A percentile compares a stretch with the other conserved stretches of the same genome.
phyloP scores from a whole-genome alignment of 2,888 invertebrate genomes.

The Tinea semifulvella region DNA sequence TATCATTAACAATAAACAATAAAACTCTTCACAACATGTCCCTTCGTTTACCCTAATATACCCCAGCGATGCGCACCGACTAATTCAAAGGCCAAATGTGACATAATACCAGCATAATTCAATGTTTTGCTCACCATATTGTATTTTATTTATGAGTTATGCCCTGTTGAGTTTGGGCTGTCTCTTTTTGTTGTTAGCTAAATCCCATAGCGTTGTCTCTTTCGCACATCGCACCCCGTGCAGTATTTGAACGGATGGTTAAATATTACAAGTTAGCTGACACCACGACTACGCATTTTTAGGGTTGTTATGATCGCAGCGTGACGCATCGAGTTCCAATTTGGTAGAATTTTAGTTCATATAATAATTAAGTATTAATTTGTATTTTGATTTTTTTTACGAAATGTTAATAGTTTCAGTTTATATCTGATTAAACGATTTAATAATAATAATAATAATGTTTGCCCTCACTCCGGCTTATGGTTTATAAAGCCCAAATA shows the following conservation, averaged over 20 bases:
- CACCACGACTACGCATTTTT: conserved; percentile 57
- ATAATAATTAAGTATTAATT: no score
- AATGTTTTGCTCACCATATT: conserved; percentile 70
- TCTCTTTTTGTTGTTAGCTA: conserved; percentile 23
- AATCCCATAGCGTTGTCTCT: conserved; percentile 23
- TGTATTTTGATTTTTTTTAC: no score
- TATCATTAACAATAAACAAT: not conserved
- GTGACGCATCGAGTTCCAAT: no score
- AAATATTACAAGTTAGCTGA: conserved; percentile 64
- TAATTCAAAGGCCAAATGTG: conserved; percentile 67
- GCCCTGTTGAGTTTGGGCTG: conserved; percentile 41
- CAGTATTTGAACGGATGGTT: conserved; percentile 50
- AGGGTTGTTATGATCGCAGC: conserved; percentile 35
- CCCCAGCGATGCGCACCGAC: conserved; percentile 46
- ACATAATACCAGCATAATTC: conserved; percentile 67
- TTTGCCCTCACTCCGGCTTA: no score
- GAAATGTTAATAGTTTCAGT: no score
- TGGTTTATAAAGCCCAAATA: no score
- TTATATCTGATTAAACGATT: no score
- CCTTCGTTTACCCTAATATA: conserved; percentile 22
- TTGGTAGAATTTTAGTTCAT: no score
- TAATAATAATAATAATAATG: no score
- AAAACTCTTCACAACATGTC: not conserved
- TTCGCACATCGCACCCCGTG: conserved; percentile 20
- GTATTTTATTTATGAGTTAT: conserved; percentile 69